phyloP scores from a whole-genome alignment of 37 sponge, comb jelly and placozoan species.

The Geodia barretti region DNA sequence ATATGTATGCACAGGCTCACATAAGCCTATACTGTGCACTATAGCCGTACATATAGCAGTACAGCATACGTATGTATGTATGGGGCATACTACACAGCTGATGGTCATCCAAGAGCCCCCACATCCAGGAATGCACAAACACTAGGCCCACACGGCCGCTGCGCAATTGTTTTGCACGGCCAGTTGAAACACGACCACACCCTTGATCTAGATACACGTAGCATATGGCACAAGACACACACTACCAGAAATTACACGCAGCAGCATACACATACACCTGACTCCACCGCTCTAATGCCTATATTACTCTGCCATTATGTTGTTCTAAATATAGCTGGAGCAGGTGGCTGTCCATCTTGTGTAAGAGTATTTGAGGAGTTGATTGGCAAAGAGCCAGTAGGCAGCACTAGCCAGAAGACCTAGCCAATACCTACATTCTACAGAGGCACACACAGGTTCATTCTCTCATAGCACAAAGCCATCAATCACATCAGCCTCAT shows the following conservation, averaged over 20 bases:
- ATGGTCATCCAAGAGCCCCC: background rate
- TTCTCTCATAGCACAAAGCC: too few relatives aligned
- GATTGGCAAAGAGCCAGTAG: background rate
- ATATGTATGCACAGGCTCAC: too few relatives aligned
- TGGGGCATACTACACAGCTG: background rate
- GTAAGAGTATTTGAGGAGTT: too few relatives aligned
- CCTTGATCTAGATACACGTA: too few relatives aligned
- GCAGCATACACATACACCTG: background rate
- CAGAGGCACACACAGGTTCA: too few relatives aligned
- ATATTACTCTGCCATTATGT: background rate
- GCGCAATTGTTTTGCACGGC: background rate
- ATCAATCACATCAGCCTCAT: too few relatives aligned
- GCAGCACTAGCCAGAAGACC: background rate
- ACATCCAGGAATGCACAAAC: background rate
- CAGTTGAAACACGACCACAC: background rate
- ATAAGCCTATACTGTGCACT: too few relatives aligned
- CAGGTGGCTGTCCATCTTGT: background rate
- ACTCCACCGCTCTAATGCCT: background rate
- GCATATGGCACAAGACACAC: too few relatives aligned
- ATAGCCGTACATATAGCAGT: too few relatives aligned
- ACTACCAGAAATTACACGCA: too few relatives aligned
- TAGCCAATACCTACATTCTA: background rate
- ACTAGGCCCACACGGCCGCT: background rate
- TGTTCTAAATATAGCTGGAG: background rate
- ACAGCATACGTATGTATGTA: too few relatives aligned